Percentiles rank a stretch among this genome's conserved stretches.
Conservation (phyloP, 1,140 invertebrate genomes). For the Brachionus rotundiformis region DNA sequence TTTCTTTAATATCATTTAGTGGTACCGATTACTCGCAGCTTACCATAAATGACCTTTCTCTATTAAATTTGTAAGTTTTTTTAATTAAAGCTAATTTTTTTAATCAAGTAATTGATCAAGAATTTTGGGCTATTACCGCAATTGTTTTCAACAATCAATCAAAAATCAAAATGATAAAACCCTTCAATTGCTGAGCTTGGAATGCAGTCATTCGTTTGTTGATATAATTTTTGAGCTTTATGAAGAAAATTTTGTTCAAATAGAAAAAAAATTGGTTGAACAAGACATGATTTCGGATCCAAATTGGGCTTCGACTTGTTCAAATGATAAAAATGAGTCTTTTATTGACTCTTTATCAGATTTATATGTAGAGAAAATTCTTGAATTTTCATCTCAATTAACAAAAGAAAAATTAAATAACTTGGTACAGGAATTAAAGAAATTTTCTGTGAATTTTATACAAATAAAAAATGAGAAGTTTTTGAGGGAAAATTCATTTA, state of each 20-base stretch:
- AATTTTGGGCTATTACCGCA: slow-evolving; percentile 31
- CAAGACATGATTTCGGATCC: not conserved
- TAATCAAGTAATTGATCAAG: too few relatives aligned
- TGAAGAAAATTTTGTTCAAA: not conserved
- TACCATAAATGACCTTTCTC: not conserved
- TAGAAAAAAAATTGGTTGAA: not conserved
- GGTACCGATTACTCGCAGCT: not conserved
- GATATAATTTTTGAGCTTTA: slow-evolving; percentile 14
- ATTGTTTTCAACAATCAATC: slow-evolving; percentile 30
- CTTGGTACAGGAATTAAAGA: not conserved
- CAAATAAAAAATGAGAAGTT: not conserved
- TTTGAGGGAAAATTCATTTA: slow-evolving; percentile 6
- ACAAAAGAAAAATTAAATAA: not conserved
- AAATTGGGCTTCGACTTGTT: not conserved
- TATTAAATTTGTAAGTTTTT: slow-evolving; percentile 34
- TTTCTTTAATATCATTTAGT: not conserved
- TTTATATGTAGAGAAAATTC: not conserved
- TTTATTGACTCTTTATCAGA: not conserved
- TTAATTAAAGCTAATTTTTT: not conserved
- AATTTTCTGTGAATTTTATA: slow-evolving; percentile 9
- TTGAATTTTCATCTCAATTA: not conserved
- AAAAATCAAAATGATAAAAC: slow-evolving; percentile 6
- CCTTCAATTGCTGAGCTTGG: slow-evolving; percentile 22
- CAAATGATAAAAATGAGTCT: not conserved
- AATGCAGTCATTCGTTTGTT: slow-evolving; percentile 19